Evolutionary conservation across 2,113 vertebrate species (phyloP).

Genomic region (Dasyornis broadbenti): DNA sequence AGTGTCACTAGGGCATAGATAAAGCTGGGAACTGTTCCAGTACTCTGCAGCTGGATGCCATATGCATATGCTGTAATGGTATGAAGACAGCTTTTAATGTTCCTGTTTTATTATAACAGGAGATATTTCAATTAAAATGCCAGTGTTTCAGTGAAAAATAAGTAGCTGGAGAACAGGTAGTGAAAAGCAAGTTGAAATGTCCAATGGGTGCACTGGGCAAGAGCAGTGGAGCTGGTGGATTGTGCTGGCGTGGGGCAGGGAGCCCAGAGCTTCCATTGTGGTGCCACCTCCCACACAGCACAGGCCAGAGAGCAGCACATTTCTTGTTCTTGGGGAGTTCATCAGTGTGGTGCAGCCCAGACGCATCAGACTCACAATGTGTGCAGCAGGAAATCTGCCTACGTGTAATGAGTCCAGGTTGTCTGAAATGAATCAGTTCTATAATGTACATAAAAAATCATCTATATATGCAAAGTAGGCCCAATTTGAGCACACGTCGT

Average conservation of each 20-base stretch:
- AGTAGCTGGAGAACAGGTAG: background rate
- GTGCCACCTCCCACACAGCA: background rate
- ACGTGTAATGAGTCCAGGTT: background rate
- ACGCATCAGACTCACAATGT: background rate
- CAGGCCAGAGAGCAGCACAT: background rate
- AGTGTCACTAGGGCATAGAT: background rate
- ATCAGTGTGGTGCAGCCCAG: background rate
- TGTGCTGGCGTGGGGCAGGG: background rate
- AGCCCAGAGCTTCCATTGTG: background rate
- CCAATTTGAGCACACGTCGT: background rate
- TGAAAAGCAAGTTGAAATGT: background rate
- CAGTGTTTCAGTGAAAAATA: background rate
- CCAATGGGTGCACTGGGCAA: background rate
- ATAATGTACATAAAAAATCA: background rate
- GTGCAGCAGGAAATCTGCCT: slow-evolving; percentile 22
- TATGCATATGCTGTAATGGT: background rate
- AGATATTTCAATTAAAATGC: background rate
- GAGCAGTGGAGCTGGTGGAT: background rate
- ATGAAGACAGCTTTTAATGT: background rate
- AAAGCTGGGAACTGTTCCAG: background rate
- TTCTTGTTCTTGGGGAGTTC: background rate
- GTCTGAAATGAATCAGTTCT: slow-evolving; percentile 40
- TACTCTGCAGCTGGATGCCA: background rate
- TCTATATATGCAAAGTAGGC: background rate
- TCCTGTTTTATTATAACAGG: background rate